Base-by-base conservation (phyloP, 2,888 invertebrate species). In the Smittia aterrima region DNA sequence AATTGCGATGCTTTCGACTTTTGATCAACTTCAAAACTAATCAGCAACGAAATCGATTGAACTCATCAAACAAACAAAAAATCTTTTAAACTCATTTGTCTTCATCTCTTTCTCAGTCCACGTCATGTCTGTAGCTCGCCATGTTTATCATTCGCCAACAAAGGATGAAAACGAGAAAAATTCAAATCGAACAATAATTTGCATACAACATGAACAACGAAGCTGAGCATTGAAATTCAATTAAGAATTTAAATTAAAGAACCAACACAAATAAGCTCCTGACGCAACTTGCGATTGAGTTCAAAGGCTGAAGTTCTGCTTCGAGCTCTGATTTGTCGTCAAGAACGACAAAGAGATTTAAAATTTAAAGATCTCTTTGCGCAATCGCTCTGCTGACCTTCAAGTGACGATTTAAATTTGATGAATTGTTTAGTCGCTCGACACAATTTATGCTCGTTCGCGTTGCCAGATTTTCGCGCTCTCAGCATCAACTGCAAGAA, bases 161-260 rank as follows among this genome's bases (percentile, higher is more conserved):
- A 11, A 47, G 47, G 47, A 47, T 47, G 32, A 32, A 32, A 32
- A 32, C 32, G 9, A 32, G 32, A 9, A 47, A 47, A 47, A 47
- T 47, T 47, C 11, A 47, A 47, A 47, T 47, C 16, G 47, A 47
- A 47, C 47, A 47, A 47, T 47, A 47, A 47, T 47, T 47, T 47
- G 16, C 47, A 47, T 47, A 47, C 47, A 16, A 47, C 47, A 47
- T 47, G 47, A 47, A n/a, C 47, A 47, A 47, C 47, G 3, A 47
- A 16, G 16, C 11, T 3, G 16, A 47, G 47, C 47, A 47, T 47
- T 47, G 47, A 47, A 47, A 47, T 47, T 47, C 47, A 47, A 47
- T 47, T 47, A 47, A 47, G 16, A 47, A 47, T 47, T 47, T 47
- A 47, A 47, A 47, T 47, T 47, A 47, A 47, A 47, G 11, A 47